Percentiles rank a stretch among this genome's conserved stretches.
phyloP scores from a whole-genome alignment of 2,888 invertebrate species.

The Drosophila nr. medialis region DNA sequence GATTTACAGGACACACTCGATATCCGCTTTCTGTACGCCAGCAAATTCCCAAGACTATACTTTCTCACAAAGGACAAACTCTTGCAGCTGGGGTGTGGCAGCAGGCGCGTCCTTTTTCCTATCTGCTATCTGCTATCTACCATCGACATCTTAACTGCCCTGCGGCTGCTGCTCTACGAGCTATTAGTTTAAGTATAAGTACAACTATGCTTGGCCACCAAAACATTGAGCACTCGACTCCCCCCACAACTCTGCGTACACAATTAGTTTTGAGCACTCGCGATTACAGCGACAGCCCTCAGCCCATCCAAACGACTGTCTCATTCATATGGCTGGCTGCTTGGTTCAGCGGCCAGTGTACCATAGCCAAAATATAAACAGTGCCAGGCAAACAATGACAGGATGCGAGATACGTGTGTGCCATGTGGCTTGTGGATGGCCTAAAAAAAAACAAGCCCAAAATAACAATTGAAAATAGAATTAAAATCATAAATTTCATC shows the following conservation, averaged over 20 bases:
- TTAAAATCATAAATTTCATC: conserved; percentile 28
- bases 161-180: conserved; percentile 18
- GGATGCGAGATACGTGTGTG: conserved; percentile 9
- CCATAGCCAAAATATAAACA: conserved; percentile 33
- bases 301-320: not conserved
- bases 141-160: conserved; percentile 52
- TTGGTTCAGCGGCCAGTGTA: conserved; percentile 8
- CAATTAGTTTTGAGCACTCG: conserved; percentile 61
- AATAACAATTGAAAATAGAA: conserved; percentile 34
- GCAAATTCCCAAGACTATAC: conserved; percentile 57
- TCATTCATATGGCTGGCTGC: conserved; percentile 4
- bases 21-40: conserved; percentile 34
- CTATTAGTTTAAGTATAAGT: conserved; percentile 24
- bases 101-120: not conserved
- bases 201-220: not conserved
- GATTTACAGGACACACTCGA: conserved; percentile 14
- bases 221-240: conserved; percentile 5
- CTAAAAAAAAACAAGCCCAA: conserved; percentile 30
- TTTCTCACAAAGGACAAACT: conserved; percentile 44
- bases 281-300: conserved; percentile 38
- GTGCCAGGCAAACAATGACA: conserved; percentile 29
- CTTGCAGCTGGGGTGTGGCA: conserved; percentile 4
- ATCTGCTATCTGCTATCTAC: conserved; percentile 35
- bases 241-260: conserved; percentile 10
- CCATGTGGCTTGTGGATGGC: conserved; percentile 8